Conservation (phyloP, 1,140 invertebrate species). For the Drosophila hydei region DNA sequence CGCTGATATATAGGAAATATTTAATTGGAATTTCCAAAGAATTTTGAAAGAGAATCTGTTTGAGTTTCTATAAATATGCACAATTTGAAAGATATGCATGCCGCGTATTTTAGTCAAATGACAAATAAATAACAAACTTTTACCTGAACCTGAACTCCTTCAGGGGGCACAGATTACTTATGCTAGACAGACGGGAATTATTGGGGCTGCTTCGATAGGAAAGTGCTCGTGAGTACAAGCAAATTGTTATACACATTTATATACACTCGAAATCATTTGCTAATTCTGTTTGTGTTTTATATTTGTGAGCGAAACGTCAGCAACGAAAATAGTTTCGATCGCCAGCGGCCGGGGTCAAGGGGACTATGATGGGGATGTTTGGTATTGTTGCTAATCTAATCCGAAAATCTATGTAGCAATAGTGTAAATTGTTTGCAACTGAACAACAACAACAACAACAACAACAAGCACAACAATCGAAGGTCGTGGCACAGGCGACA, state of each 20-base stretch:
- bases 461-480: conserved; percentile 32
- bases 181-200: not conserved
- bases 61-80: conserved; percentile 10
- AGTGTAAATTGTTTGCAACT: conserved; percentile 72
- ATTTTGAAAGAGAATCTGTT: conserved; percentile 9
- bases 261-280: conserved; percentile 26
- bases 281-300: conserved; percentile 35
- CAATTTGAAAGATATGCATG: conserved; percentile 9
- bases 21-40: conserved; percentile 19
- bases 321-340: conserved; percentile 68
- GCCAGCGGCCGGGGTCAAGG: not conserved
- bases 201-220: not conserved
- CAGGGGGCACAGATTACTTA: too few species aligned
- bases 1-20: conserved; percentile 21
- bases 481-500: conserved; percentile 25
- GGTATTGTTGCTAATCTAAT: conserved; percentile 27
- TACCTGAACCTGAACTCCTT: too few species aligned
- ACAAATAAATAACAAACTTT: not conserved
- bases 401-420: conserved; percentile 53
- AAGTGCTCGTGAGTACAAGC: conserved; percentile 35
- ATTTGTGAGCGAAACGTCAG: conserved; percentile 52
- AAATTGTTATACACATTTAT: conserved; percentile 18
- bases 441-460: conserved; percentile 28
- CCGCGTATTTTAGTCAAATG: conserved; percentile 2
- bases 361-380: not conserved